Base-by-base conservation (phyloP, 2,888 invertebrate species). In the Matsumyia berberina region DNA sequence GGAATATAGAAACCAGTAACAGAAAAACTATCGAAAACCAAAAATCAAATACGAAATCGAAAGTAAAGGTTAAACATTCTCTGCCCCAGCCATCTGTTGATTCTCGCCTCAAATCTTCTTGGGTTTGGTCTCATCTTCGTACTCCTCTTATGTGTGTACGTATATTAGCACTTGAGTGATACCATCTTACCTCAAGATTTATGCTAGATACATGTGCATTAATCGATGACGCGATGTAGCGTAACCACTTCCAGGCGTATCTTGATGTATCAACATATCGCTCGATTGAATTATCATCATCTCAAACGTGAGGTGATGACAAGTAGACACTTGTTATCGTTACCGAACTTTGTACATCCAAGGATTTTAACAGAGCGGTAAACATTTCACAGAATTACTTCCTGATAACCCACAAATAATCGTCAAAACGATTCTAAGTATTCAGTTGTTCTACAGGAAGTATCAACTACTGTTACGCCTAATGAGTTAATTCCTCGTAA, bases 11-110 rank as follows among this genome's bases (percentile, higher is more conserved):
- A 58, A 39, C 58, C 9, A 12, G 58, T 39, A 58, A 24, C 7
- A 29, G 9, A 5, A 5, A 19, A 42, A 31, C 15, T n/a, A 17
- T 55, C 33, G 49, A 33, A 62, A 33, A 33, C 12, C n/a, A 37
- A 58, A 39, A 19, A 31, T 17, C 35, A 4, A 24, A 24, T 24
- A 24, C 24, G 24, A 64, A 64, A 64, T 33, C 33, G 67, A 69
- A 69, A 69, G 67, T 69, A 42, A 31, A 29, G 42, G 17, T 53
- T 12, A 33, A 35, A n/a, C 33, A 31, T 62, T n/a, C 33, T 46
- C 29, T 9, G 6, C 15, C 17, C 12, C 9, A 9, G 11, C 17
- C 8, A 17, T 33, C 17, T 15, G 9, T n/a, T n/a, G n/a, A 19
- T 24, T 55, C n/a, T 7, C 7, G n/a, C 24, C 24, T 24, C 1